A percentile compares a stretch with the other conserved stretches of the same genome.
phyloP scores from a whole-genome alignment of 2,113 vertebrate species.

The Mobula birostris region DNA sequence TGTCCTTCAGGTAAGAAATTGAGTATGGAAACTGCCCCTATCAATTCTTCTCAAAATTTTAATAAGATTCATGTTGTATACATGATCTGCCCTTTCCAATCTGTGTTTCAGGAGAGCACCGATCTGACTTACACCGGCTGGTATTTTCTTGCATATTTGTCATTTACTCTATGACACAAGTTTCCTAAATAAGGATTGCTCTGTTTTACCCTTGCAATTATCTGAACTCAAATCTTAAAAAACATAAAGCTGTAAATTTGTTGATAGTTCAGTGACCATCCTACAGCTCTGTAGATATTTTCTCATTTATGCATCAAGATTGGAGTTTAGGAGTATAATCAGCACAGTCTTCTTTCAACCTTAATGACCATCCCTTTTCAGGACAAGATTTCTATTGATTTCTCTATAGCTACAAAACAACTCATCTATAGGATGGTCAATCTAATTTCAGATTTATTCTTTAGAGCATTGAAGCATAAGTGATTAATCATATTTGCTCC shows the following conservation, averaged over 20 bases:
- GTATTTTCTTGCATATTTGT: not conserved
- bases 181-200: not conserved
- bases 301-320: not conserved
- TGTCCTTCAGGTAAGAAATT: not conserved
- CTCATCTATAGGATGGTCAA: not conserved
- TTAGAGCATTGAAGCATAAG: not conserved
- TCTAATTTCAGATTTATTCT: not conserved
- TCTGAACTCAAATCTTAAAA: not conserved
- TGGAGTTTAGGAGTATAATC: not conserved
- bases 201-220: not conserved
- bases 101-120: too few relatives aligned
- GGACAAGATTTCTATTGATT: not conserved
- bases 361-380: not conserved
- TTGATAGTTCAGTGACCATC: too few relatives aligned
- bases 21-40: not conserved
- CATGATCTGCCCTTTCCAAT: not conserved
- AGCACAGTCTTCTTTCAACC: not conserved
- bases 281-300: not conserved
- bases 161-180: not conserved
- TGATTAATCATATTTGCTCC: not conserved
- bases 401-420: not conserved
- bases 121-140: not conserved
- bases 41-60: not conserved
- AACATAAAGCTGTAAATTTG: not conserved
- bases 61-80: not conserved